Evolutionary conservation across 2,797 vertebrate species (phyloP).

Genomic region (Rhabdophis nuchalis): DNA sequence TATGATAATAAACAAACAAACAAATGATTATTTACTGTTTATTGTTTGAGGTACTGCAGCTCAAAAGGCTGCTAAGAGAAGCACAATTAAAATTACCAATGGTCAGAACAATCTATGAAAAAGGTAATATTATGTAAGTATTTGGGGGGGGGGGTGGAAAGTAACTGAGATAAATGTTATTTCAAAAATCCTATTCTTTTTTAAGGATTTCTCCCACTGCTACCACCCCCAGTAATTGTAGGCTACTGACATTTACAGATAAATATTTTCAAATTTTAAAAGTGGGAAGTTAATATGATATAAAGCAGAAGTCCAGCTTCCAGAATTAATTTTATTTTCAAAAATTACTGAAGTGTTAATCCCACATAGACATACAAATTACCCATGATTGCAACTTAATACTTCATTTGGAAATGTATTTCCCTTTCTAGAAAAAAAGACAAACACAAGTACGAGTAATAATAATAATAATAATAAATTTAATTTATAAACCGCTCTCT

Average conservation of each 20-base stretch:
- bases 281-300: neutral
- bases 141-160: neutral
- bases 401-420: neutral
- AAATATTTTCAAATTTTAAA: neutral
- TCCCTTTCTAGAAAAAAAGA: neutral
- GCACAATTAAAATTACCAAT: neutral
- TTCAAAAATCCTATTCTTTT: neutral
- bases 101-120: neutral
- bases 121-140: neutral
- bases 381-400: neutral
- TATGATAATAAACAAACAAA: neutral
- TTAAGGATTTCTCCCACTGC: neutral
- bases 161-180: neutral
- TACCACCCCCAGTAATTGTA: neutral
- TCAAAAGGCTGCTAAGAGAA: neutral
- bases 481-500: no score
- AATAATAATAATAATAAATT: no score
- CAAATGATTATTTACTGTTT: neutral
- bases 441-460: neutral
- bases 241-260: neutral
- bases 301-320: neutral
- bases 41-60: neutral
- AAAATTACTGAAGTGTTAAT: neutral
- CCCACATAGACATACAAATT: neutral
- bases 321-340: neutral